Evolutionary conservation across 2,113 vertebrate genomes (phyloP), one percentile per base, ranked within the genome.

Genomic region (Oryzias javanicus): DNA sequence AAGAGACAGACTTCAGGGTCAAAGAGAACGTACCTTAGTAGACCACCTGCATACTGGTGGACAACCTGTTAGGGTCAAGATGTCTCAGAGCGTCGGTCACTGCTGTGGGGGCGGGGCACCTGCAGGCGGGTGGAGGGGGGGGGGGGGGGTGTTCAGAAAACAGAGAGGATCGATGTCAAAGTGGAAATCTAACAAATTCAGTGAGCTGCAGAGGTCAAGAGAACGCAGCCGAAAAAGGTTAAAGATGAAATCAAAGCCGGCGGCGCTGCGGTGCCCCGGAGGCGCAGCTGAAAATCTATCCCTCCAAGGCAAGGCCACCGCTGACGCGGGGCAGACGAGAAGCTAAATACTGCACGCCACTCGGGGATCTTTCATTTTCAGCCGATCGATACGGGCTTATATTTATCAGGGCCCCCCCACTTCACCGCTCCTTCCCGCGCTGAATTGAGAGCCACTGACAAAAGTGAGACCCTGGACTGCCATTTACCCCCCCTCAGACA

Each of bases 381-480:
- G 92, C 94, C 94, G 95, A 98, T 99, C 96, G 96, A 98, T 99
- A 97, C 92, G 90, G 93, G 94, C 96, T 98, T 97, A 94, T 99
- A 98, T 99, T 98, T 98, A 97, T 98, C 96, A 96, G 94, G 93
- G 94, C 25, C 95, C 93, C 95, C 95, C 92, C 94, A 96, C 95
- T 98, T 96, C 94, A 94, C 64, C 82, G 72, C 71, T 72, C 61
- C 61, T 18, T 19, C 25, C 42, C 85, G 88, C 68, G 89, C 64
- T 90, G 90, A 90, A 95, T 91, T 92, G 76, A 93, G 93, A 93
- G 78, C 77, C 92, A 94, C 91, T 91, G 90, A 94, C 91, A 92
- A 93, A 88, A 82, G 81, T 84, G 88, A 78, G 92, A 86, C 84
- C 93, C 93, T 94, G 93, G 93, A 93, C 77, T 92, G 92, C 93